Percentiles rank a stretch among this genome's conserved stretches.
Evolutionary conservation across 2,797 vertebrate genomes (phyloP).

Genomic region (Chromis chromis): DNA sequence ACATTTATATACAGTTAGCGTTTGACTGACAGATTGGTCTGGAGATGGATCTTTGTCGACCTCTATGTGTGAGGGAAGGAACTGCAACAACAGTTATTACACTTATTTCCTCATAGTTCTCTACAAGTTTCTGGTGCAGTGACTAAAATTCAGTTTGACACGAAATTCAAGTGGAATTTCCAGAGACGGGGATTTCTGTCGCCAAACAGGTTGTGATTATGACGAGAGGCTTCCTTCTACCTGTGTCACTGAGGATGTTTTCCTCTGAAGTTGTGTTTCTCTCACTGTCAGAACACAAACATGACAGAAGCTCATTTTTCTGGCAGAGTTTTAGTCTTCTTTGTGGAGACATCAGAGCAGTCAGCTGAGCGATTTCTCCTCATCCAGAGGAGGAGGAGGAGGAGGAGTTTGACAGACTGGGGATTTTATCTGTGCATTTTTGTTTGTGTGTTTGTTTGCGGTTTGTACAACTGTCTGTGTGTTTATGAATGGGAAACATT

Average conservation of each 20-base stretch:
- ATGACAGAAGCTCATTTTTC: neutral
- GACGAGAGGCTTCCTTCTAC: too few relatives aligned
- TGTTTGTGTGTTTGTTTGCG: slow-evolving; percentile 50
- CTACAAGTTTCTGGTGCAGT: neutral
- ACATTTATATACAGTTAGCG: too few relatives aligned
- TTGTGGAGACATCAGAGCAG: slow-evolving; percentile 40
- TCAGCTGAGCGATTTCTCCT: slow-evolving; percentile 68
- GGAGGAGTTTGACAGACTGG: slow-evolving; percentile 55
- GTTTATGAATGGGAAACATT: slow-evolving; percentile 58
- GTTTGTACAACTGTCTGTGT: slow-evolving; percentile 33
- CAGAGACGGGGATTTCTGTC: neutral
- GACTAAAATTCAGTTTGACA: neutral
- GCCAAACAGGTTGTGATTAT: neutral
- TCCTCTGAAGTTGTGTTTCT: neutral
- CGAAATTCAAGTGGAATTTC: slow-evolving; percentile 6
- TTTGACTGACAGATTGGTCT: neutral
- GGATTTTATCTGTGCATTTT: slow-evolving; percentile 69
- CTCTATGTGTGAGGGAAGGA: slow-evolving; percentile 19
- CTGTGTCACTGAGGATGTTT: neutral
- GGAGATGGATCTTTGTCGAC: slow-evolving; percentile 27
- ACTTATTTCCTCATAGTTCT: slow-evolving; percentile 12
- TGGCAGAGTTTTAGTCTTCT: slow-evolving; percentile 4
- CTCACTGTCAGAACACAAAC: neutral
- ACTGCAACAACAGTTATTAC: slow-evolving; percentile 39
- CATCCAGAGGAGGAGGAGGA: slow-evolving; percentile 40